Conservation (phyloP, 2,888 invertebrate species). For the Thalpophila matura region DNA sequence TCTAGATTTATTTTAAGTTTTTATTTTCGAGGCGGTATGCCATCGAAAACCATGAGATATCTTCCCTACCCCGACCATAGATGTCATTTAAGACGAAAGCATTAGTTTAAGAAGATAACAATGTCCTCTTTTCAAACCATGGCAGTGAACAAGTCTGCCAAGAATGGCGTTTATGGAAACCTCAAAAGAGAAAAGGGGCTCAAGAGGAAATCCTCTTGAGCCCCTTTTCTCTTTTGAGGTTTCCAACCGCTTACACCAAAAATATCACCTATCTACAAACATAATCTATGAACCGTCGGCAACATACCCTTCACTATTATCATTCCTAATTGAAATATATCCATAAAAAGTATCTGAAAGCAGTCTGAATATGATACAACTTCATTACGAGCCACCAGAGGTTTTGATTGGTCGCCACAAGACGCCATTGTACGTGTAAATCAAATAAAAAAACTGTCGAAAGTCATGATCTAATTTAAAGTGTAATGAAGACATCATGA, state of each 20-base stretch:
- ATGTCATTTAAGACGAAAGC: too few relatives aligned
- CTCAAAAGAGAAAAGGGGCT: too few relatives aligned
- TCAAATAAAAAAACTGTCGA: constrained; percentile 69
- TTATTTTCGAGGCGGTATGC: too few relatives aligned
- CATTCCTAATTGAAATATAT: constrained; percentile 79
- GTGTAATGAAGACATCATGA: constrained; percentile 74
- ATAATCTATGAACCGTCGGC: constrained; percentile 71
- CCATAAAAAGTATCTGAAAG: constrained; percentile 75
- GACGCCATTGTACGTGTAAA: constrained; percentile 73
- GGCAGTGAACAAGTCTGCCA: too few relatives aligned
- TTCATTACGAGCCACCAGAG: constrained; percentile 73
- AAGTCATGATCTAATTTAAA: constrained; percentile 79
- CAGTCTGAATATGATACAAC: constrained; percentile 71
- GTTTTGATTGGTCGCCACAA: constrained; percentile 71
- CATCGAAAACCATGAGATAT: too few relatives aligned
- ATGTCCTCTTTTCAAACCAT: too few relatives aligned
- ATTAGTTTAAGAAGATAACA: too few relatives aligned
- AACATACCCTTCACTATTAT: constrained; percentile 79
- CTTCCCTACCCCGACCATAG: too few relatives aligned
- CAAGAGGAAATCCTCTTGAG: too few relatives aligned
- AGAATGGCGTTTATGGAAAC: too few relatives aligned
- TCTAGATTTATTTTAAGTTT: too few relatives aligned
- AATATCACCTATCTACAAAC: constrained; percentile 21
- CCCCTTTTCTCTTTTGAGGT: too few relatives aligned
- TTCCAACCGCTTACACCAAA: not conserved